phyloP scores from a whole-genome alignment of 2,797 vertebrate genomes.

The Zenarchopterus dispar region DNA sequence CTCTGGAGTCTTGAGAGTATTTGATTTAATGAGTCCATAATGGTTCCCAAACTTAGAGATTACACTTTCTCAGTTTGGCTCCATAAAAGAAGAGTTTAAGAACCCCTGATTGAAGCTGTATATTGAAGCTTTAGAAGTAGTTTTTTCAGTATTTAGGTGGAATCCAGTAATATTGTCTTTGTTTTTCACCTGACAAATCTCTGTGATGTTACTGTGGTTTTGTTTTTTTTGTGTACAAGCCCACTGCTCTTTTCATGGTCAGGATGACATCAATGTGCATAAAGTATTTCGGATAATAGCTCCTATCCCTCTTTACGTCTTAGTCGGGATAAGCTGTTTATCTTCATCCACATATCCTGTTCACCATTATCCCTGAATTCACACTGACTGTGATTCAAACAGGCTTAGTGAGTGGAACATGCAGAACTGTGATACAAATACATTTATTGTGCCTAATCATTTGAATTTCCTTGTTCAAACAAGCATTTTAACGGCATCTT shows the following conservation, averaged over 20 bases:
- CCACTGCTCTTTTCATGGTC: conserved; percentile 82
- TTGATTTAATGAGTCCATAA: conserved; percentile 23
- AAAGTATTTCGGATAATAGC: conserved; percentile 53
- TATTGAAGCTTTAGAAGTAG: conserved; percentile 90
- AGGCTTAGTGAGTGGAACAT: conserved; percentile 45
- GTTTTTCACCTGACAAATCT: conserved; percentile 77
- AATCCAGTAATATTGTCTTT: conserved; percentile 84
- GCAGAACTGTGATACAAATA: conserved; percentile 59
- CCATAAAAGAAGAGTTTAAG: conserved; percentile 65
- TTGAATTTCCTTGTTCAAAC: conserved; percentile 50
- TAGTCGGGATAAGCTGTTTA: conserved; percentile 59
- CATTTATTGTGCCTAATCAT: conserved; percentile 75
- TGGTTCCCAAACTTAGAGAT: conserved; percentile 22
- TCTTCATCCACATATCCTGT: conserved; percentile 55
- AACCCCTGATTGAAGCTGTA: conserved; percentile 80
- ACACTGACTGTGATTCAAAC: conserved; percentile 43
- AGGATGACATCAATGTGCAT: conserved; percentile 49
- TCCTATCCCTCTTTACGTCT: conserved; percentile 50
- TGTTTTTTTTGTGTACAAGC: conserved; percentile 84
- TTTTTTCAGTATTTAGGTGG: conserved; percentile 90
- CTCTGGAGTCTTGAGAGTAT: conserved; percentile 24
- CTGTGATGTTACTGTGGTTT: conserved; percentile 86
- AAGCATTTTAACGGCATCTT: conserved; percentile 59
- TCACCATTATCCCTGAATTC: conserved; percentile 47
- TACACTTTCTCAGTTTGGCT: conserved; percentile 37